Percentiles rank a stretch among this genome's conserved stretches.
phyloP scores from a whole-genome alignment of 2,113 vertebrate species.

The Synodontis membranacea region DNA sequence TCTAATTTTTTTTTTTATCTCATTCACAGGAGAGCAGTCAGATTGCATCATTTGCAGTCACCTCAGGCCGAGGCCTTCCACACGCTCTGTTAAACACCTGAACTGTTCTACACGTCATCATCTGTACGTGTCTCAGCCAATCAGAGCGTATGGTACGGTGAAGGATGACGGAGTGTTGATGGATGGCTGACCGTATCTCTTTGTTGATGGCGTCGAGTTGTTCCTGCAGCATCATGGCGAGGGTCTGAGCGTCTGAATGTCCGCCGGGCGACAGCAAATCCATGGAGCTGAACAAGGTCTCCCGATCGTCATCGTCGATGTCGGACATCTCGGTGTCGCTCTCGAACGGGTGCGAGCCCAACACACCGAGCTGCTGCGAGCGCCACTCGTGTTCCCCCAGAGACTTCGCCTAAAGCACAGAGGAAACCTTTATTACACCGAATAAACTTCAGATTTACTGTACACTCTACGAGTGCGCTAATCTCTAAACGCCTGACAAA shows the following conservation, averaged over 20 bases:
- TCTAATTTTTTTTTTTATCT: neutral
- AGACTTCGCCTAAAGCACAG: constrained; percentile 84
- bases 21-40: too few relatives aligned
- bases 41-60: too few relatives aligned
- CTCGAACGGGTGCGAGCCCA: constrained; percentile 91
- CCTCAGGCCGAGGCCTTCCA: neutral
- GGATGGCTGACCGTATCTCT: constrained; percentile 85
- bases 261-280: constrained; percentile 94
- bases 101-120: neutral
- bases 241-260: constrained; percentile 94
- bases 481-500: too few relatives aligned
- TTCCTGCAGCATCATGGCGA: constrained; percentile 99
- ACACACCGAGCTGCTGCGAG: constrained; percentile 86
- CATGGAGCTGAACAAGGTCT: constrained; percentile 98
- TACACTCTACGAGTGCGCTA: too few relatives aligned
- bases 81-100: neutral
- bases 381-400: constrained; percentile 96
- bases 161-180: neutral
- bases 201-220: constrained; percentile 98
- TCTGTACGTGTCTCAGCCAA: neutral
- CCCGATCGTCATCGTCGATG: constrained; percentile 94
- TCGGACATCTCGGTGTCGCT: constrained; percentile 99
- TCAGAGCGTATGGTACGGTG: neutral
- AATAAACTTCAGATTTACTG: neutral
- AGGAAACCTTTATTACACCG: neutral